Base-by-base conservation (phyloP, 2,797 vertebrate species). In the Gymnocypris eckloni region DNA sequence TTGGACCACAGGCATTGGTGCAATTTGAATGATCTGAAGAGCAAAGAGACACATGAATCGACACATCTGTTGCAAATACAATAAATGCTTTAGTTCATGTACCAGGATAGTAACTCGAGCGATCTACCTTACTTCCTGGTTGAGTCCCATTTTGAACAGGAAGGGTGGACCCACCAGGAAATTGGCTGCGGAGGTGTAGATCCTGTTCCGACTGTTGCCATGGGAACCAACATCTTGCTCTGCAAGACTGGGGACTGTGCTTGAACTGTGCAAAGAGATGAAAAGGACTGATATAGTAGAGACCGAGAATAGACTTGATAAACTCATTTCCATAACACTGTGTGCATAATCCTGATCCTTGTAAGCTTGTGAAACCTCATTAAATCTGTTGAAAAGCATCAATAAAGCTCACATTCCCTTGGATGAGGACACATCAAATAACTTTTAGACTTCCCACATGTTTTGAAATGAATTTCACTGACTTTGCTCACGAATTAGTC, bases 221-320 rank as follows among this genome's bases (percentile, higher is more conserved):
- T 93, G 89, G 97, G 96, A 93, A 98, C 97, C 87, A 97, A 89
- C 95, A 96, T 96, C 93, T 97, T 97, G 93, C 94, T 96, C 92
- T 95, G 95, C 92, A 97, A 95, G 89, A 96, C 96, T 1, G 96
- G 96, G 76, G 96, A 96, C 91, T 96, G 95, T 1, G 96, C 94
- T 94, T 96, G 96, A 92, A 96, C 97, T 94, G 91, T 86, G 83
- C 84, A 90, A 83, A 54, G 89, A 91, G 82, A 89, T 70, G 15
- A 70, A 89, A 33, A 84, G 61, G 28, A 79, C 50, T 72, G 66
- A 71, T 79, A 37, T 72, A 79, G 76, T 56, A 54, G 39, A 81
- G 45, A 79, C 61, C n/a, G 15, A 85, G 33, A 83, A 18, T 39
- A 45, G 79, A 56, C 78, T 69, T 83, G 73, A 85, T 48, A 75